phyloP scores from a whole-genome alignment of 2,113 vertebrate species.

The Pelecanoides urinatrix region DNA sequence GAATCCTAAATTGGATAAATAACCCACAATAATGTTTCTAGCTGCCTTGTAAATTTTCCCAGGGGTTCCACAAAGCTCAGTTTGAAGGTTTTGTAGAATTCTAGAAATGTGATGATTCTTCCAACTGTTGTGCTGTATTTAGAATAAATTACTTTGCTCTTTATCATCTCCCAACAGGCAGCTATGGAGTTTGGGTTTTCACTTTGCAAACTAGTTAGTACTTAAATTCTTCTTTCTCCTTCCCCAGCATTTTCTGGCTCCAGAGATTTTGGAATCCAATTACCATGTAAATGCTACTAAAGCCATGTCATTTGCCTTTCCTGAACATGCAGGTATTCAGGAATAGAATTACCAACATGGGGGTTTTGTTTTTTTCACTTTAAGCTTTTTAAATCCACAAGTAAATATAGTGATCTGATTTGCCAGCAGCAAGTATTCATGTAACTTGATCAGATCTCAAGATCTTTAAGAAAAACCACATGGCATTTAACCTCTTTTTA shows the following conservation, averaged over 20 bases:
- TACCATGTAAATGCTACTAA: neutral
- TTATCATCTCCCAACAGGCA: neutral
- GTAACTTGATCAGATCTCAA: slow-evolving; percentile 37
- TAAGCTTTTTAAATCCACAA: neutral
- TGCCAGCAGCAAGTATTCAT: neutral
- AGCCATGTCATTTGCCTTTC: neutral
- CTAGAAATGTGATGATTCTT: neutral
- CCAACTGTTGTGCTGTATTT: neutral
- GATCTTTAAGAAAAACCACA: slow-evolving; percentile 23
- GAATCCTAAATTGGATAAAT: neutral
- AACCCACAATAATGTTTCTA: neutral
- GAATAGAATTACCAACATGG: neutral
- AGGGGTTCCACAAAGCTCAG: neutral
- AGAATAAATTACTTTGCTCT: neutral
- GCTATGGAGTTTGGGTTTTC: neutral
- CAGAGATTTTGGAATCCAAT: neutral
- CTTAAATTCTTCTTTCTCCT: neutral
- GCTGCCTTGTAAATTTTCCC: neutral
- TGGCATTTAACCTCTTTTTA: neutral
- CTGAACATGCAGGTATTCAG: neutral
- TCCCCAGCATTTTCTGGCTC: neutral
- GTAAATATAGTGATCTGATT: neutral
- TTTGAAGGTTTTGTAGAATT: neutral
- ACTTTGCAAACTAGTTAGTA: neutral
- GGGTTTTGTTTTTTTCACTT: neutral